Evolutionary conservation across 2,113 vertebrate genomes (phyloP).

Genomic region (Aegithalos caudatus): DNA sequence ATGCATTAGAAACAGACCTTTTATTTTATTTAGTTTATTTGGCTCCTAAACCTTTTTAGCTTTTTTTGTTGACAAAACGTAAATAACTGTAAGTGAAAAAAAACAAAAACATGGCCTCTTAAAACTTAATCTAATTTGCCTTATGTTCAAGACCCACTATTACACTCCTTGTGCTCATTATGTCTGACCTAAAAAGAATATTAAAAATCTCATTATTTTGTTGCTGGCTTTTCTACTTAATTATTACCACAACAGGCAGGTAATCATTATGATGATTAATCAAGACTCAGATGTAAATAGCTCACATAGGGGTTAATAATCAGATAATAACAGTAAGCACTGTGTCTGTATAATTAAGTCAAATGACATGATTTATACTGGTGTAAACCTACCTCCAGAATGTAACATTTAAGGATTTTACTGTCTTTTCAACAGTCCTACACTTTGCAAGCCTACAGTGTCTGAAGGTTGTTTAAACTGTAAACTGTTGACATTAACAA

Average conservation of each 20-base stretch:
- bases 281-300: conserved; percentile 28
- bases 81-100: not conserved
- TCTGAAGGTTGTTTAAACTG: not conserved
- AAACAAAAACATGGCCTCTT: not conserved
- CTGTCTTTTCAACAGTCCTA: not conserved
- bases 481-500: not conserved
- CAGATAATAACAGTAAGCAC: conserved; percentile 15
- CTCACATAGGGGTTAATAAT: conserved; percentile 43
- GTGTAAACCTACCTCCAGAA: not conserved
- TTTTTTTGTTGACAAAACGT: not conserved
- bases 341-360: conserved; percentile 28
- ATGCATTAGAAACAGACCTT: not conserved
- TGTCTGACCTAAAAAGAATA: not conserved
- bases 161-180: not conserved
- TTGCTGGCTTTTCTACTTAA: conserved; percentile 30
- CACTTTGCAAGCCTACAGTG: not conserved
- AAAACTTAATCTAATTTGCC: conserved; percentile 16
- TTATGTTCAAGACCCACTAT: not conserved
- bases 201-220: conserved; percentile 33
- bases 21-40: not conserved
- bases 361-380: conserved; percentile 34
- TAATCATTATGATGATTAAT: conserved; percentile 47
- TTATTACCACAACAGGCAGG: conserved; percentile 41
- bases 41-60: not conserved
- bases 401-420: not conserved